phyloP scores from a whole-genome alignment of 2,797 vertebrate genomes.

The Spinus olivaceus region DNA sequence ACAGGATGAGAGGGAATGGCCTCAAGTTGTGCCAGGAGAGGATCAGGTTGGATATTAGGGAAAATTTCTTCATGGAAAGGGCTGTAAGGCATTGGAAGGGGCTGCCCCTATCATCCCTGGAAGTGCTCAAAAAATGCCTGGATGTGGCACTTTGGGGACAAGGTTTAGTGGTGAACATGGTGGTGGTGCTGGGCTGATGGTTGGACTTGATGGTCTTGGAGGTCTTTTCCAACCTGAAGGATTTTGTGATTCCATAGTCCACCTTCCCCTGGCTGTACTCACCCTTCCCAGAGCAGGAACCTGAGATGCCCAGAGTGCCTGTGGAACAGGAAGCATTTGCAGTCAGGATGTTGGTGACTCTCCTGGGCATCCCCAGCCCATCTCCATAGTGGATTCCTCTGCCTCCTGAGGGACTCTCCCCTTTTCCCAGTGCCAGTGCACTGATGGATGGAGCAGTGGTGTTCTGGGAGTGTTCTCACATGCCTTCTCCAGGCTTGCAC shows the following conservation, averaged over 20 bases:
- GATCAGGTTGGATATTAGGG: accelerated
- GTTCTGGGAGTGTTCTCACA: not conserved
- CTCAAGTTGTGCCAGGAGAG: accelerated
- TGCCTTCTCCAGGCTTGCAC: not conserved
- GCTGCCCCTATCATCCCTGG: not conserved
- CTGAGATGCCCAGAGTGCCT: not conserved
- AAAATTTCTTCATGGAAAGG: too few species aligned
- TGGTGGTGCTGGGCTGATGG: not conserved
- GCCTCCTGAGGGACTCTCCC: not conserved
- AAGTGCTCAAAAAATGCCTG: not conserved
- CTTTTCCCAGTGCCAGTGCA: not conserved
- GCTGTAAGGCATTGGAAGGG: not conserved
- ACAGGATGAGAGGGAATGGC: not conserved
- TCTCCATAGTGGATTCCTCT: not conserved
- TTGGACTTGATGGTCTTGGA: too few species aligned
- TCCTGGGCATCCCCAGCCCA: not conserved
- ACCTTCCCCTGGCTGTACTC: accelerated
- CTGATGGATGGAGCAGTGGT: not conserved
- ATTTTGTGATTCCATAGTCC: not conserved
- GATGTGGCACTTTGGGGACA: not conserved
- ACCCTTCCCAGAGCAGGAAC: not conserved
- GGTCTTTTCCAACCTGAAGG: not conserved
- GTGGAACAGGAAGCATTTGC: not conserved
- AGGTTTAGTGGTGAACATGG: not conserved
- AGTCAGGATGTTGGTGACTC: not conserved